Evolutionary conservation across 2,888 invertebrate species (phyloP), one percentile per base, ranked within the genome.

Genomic region (Drosophila kokeensis): DNA sequence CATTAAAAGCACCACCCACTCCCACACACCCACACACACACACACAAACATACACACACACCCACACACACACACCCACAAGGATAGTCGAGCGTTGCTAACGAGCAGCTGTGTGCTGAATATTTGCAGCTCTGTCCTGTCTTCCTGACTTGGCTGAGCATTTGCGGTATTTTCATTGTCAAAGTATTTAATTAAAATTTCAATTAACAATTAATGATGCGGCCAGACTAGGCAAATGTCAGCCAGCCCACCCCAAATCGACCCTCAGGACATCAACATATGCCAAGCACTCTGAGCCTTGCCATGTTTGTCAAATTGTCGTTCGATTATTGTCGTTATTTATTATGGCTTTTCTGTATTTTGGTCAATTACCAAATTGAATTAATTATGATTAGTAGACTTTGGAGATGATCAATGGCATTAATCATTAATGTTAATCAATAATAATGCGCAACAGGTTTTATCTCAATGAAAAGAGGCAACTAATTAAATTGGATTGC

Each of bases 131-230:
- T 66, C 30, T 15, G 27, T 45, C 18, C n/a, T 57, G 40, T 70
- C 66, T 76, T 66, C 40, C 42, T 55, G 64, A 64, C 40, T 57
- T 48, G 45, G 63, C 27, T 50, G 29, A 75, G 48, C 71, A 76
- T 87, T 78, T 80, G 88, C 70, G 89, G 86, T 72, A 71, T 83
- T 73, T 78, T 76, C 81, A 86, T 75, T 89, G 79, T 66, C 70
- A 73, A 81, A 83, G 81, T 84, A 83, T 89, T 87, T 89, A 89
- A 90, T 87, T 90, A 87, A 90, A 89, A 83, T 89, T 86, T 81
- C 77, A 83, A 87, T 89, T 79, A 83, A 81, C 82, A 79, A 88
- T 86, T 90, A 82, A 85, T 85, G 83, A 73, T 55, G 80, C 71
- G 54, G 42, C 42, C 32, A 45, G 45, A 36, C 32, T 48, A 52